These are phyloP conservation scores for Dendrocincla tyrannina DNA, from an alignment of 2,797 vertebrate genomes.

Conservation along the genomic window DNA sequence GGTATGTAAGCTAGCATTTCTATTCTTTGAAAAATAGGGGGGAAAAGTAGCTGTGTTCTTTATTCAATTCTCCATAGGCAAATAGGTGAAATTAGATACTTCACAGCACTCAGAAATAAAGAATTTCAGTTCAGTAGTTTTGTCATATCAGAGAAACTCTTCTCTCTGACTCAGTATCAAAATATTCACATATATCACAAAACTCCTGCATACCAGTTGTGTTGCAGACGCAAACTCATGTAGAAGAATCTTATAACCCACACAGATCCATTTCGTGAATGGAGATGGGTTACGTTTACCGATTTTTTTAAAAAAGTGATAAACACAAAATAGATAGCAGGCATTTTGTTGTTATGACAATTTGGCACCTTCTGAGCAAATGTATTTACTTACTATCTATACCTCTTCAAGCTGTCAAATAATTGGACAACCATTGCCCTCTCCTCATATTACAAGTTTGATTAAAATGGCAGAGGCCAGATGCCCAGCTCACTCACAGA, in stretches of 20 bases:
- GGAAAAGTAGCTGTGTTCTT: background rate
- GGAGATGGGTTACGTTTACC: background rate
- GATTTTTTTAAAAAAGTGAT: background rate
- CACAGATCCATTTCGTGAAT: background rate
- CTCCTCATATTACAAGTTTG: slow-evolving; percentile 75
- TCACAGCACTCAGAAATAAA: background rate
- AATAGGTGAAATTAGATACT: background rate
- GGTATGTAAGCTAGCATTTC: background rate
- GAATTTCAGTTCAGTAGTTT: background rate
- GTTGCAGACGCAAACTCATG: background rate
- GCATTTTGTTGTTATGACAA: slow-evolving; percentile 40
- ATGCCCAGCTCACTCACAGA: slow-evolving; percentile 80
- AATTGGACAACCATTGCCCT: slow-evolving; percentile 63
- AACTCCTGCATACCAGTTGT: background rate
- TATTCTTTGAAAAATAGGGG: background rate
- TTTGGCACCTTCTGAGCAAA: slow-evolving; percentile 55
- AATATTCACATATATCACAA: background rate
- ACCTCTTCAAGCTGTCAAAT: slow-evolving; percentile 61
- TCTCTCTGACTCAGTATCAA: background rate
- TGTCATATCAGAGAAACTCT: background rate
- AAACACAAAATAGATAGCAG: slow-evolving; percentile 4
- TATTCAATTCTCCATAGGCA: background rate
- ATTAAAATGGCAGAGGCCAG: slow-evolving; percentile 85
- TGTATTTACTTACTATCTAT: slow-evolving; percentile 54
- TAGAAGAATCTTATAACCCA: background rate